A percentile compares a stretch with the other conserved stretches of the same genome.
phyloP scores from a whole-genome alignment of 2,113 vertebrate genomes.

The Corynorhinus townsendii region DNA sequence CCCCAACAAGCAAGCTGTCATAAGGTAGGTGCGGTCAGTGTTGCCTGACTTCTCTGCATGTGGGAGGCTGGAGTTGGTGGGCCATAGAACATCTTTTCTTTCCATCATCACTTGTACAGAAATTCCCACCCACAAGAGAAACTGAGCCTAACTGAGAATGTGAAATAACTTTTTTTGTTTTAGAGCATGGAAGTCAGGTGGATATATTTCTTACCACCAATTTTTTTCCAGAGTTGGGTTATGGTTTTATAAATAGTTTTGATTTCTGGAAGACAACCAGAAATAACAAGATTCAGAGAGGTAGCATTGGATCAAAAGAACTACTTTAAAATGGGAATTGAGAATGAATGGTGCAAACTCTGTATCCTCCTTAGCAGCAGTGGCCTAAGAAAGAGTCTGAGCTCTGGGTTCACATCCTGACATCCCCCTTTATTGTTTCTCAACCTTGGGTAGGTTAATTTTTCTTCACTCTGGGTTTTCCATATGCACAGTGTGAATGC shows the following conservation, averaged over 20 bases:
- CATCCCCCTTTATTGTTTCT: background rate
- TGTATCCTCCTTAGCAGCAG: background rate
- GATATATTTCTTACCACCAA: background rate
- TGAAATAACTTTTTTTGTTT: background rate
- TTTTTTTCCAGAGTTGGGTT: background rate
- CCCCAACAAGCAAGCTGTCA: constrained; percentile 88
- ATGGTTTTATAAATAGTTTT: constrained; percentile 9
- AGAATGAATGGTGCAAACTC: background rate
- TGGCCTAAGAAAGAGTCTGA: background rate
- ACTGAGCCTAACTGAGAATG: background rate
- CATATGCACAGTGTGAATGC: background rate
- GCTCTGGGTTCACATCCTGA: background rate
- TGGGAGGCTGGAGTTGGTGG: background rate
- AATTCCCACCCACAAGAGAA: background rate
- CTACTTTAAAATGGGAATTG: background rate
- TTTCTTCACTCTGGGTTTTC: background rate
- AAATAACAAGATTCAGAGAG: background rate
- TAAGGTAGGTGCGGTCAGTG: constrained; percentile 83
- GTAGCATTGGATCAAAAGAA: background rate
- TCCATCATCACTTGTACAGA: background rate
- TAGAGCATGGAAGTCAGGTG: background rate
- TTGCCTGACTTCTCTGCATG: background rate
- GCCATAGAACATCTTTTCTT: background rate
- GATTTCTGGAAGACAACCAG: background rate
- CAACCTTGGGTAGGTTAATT: background rate